Evolutionary conservation across 2,888 invertebrate genomes (phyloP), one percentile per base, ranked within the genome.

Genomic region (Caenorhabditis sp.): DNA sequence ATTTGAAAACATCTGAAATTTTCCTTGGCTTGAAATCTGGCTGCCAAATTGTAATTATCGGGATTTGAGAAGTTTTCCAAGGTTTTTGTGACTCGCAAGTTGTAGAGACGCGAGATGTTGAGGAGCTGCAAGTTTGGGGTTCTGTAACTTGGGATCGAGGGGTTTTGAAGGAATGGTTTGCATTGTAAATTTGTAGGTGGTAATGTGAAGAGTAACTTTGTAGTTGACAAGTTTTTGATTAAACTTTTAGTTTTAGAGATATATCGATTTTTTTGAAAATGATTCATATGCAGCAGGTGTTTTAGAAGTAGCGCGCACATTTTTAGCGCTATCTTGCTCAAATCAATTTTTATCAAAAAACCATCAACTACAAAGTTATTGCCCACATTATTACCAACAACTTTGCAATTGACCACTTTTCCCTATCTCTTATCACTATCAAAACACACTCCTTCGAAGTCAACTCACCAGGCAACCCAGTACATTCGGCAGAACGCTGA

Each of bases 11-110:
- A 77, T 20, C 61, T 53, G 15, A 55, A 50, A 26, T 77, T 77
- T n/a, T 77, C 77, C 37, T 69, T 67, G 4, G 77, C 77, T 35
- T 77, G 77, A 22, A 62, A 77, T 44, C 77, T 44, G 4, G 69
- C 69, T n/a, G 77, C 77, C 28, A 77, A 24, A 0, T 62, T 67
- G 61, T 77, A 77, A 3, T 69, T 37, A 1, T 61, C 56, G 35
- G 53, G 35, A 32, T 53, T 60, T 0, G 35, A 35, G 51, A 35
- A 62, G 35, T 55, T 26, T 2, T 62, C 67, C 15, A 67, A 37
- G 5, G 40, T 58, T 22, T 11, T 40, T 0, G 62, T 67, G 4
- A 69, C 26, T 26, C 47, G 32, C 24, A 44, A 26, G 18, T 77
- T 77, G 26, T 69, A 77, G 22, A 26, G 20, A 18, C 44, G 40